Conservation (phyloP, 2,888 invertebrate species). For the Macaria liturata region DNA sequence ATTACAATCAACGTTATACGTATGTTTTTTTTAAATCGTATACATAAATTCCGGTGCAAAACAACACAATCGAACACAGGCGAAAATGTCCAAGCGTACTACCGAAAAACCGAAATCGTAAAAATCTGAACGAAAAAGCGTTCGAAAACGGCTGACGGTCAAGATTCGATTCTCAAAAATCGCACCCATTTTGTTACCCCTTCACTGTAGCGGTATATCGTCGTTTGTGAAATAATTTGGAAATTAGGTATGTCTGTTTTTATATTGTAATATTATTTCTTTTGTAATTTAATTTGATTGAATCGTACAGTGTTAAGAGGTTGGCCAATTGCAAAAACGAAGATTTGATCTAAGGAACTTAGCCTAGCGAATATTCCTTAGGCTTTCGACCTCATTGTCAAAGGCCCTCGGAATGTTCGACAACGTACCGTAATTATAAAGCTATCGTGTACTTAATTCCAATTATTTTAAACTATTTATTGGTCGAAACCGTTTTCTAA, state of each 20-base stretch:
- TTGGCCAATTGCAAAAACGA: constrained; percentile 85
- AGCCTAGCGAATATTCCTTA: constrained; percentile 64
- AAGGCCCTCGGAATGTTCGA: constrained; percentile 50
- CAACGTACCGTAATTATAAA: constrained; percentile 40
- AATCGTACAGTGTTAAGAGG: constrained; percentile 80
- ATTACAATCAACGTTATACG: constrained; percentile 82
- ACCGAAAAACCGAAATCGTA: constrained; percentile 47
- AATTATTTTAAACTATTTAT: constrained; percentile 5
- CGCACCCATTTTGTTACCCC: constrained; percentile 77
- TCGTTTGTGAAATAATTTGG: constrained; percentile 46
- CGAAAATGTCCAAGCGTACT: constrained; percentile 58
- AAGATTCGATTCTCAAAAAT: constrained; percentile 40
- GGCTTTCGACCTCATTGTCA: constrained; percentile 40
- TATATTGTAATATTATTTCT: constrained; percentile 28
- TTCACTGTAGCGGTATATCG: constrained; percentile 72
- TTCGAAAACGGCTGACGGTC: constrained; percentile 25
- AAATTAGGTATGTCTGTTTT: constrained; percentile 40
- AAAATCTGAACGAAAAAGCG: constrained; percentile 36
- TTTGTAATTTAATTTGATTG: constrained; percentile 54
- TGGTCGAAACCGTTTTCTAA: not conserved
- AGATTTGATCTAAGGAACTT: constrained; percentile 81
- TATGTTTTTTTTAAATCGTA: constrained; percentile 78
- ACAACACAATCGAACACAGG: constrained; percentile 66
- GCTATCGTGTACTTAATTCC: constrained; percentile 32
- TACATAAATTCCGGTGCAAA: constrained; percentile 81